phyloP scores from a whole-genome alignment of 2,113 vertebrate species.

The Otus sunia region DNA sequence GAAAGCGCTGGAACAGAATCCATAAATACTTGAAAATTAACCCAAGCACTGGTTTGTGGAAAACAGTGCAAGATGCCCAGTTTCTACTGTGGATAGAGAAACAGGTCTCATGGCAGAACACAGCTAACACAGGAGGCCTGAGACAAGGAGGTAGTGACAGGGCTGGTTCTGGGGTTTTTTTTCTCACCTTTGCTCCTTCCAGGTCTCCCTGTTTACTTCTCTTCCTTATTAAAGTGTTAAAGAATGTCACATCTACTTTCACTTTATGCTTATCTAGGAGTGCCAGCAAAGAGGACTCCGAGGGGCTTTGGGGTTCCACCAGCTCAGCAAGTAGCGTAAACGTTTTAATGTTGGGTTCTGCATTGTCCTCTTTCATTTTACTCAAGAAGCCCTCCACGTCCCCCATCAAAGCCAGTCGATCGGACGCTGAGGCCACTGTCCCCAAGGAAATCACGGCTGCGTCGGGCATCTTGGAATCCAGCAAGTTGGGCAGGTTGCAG shows the following conservation, averaged over 20 bases:
- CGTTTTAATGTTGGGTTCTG: conserved; percentile 82
- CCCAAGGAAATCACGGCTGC: conserved; percentile 77
- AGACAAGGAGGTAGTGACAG: not conserved
- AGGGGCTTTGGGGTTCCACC: conserved; percentile 70
- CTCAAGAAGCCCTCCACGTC: conserved; percentile 83
- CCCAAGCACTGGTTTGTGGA: not conserved
- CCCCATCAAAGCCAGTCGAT: conserved; percentile 87
- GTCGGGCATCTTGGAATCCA: conserved; percentile 66
- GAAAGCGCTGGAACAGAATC: not conserved
- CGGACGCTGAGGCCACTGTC: conserved; percentile 50
- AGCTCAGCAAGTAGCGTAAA: conserved; percentile 86
- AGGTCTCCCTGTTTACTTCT: conserved; percentile 79
- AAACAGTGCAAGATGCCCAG: not conserved
- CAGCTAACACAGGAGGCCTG: not conserved
- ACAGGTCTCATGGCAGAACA: not conserved
- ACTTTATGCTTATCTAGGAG: conserved; percentile 73
- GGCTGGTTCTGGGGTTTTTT: not conserved
- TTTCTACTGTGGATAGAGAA: not conserved
- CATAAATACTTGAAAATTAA: not conserved
- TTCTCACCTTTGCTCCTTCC: conserved; percentile 85
- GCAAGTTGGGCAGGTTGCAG: conserved; percentile 76
- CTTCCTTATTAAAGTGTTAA: conserved; percentile 85
- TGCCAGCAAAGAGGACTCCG: conserved; percentile 76
- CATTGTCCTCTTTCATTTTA: conserved; percentile 79
- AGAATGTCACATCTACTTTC: conserved; percentile 85